Evolutionary conservation across 2,113 vertebrate species (phyloP), one percentile per base, ranked within the genome.

Genomic region (Lophochroa leadbeateri): DNA sequence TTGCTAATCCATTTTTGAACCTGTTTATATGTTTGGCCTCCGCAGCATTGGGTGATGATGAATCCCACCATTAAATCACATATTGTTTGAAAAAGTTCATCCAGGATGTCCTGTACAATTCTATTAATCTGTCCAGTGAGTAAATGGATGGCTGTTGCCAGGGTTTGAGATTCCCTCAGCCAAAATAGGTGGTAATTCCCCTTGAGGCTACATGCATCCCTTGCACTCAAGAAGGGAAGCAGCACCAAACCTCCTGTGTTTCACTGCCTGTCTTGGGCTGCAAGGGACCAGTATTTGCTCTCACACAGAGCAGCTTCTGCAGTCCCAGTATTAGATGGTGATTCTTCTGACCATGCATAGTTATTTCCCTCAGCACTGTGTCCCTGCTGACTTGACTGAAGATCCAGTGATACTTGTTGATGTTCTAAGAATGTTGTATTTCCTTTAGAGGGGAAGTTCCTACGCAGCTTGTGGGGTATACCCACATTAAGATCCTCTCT

Each of bases 101-200:
- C 64, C 94, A 84, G 96, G 92, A 86, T 94, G 96, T 94, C 96
- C 96, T 93, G 96, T 57, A 72, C 94, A 80, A 11, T 72, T 47
- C 65, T 76, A 39, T 11, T 46, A 43, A 2, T 58, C 91, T 89
- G 60, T 67, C 50, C 16, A 17, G 25, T 23, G 55, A 86, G 77
- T 81, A 52, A 10, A 55, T 27, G 80, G 23, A 9, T 7, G 25
- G 88, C 28, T 90, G 16, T 44, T 79, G 85, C 75, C 88, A 82
- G 75, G 65, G 17, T 17, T 78, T 7, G 19, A 35, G 9, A 4
- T 53, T 44, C 71, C 74, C 90, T 82, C 67, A 52, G n/a, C 49
- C 78, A 61, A 47, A 7, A 31, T 37, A 1, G 10, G 35, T 41
- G 83, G 7, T 2, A 20, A 33, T 6, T 68, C 37, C 52, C 29